These are phyloP conservation scores for Brachypalpus laphriformis DNA, from an alignment of 2,888 invertebrate genomes.

Conservation along the genomic window DNA sequence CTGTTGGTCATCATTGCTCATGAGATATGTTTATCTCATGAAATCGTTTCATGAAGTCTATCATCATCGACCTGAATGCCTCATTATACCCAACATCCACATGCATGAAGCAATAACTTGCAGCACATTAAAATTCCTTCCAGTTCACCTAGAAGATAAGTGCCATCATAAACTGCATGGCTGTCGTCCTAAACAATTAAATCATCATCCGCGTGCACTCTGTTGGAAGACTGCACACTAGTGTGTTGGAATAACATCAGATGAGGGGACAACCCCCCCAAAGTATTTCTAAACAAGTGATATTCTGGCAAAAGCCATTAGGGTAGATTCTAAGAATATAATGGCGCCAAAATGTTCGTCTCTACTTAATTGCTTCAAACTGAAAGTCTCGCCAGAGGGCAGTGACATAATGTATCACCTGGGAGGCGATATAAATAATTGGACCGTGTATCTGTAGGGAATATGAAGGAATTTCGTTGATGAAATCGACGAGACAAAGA, in stretches of 20 bases:
- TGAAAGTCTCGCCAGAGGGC: background rate
- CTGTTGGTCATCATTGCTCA: too few relatives aligned
- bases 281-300: too few relatives aligned
- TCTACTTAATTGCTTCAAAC: background rate
- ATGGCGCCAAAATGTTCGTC: background rate
- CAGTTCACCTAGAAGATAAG: background rate
- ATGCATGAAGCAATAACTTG: too few relatives aligned
- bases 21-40: too few relatives aligned
- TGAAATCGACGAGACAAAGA: background rate
- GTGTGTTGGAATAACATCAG: background rate
- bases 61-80: too few relatives aligned
- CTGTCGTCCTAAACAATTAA: too few relatives aligned
- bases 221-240: background rate
- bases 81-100: too few relatives aligned
- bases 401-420: background rate
- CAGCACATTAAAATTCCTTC: too few relatives aligned
- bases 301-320: background rate
- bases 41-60: too few relatives aligned
- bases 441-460: background rate
- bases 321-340: background rate
- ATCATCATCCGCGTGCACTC: background rate
- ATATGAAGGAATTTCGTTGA: background rate
- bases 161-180: background rate
- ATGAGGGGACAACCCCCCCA: too few relatives aligned
- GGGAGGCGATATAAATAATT: background rate